Conservation (phyloP, 2,113 vertebrate genomes). For the Protobothrops flavoviridis region DNA sequence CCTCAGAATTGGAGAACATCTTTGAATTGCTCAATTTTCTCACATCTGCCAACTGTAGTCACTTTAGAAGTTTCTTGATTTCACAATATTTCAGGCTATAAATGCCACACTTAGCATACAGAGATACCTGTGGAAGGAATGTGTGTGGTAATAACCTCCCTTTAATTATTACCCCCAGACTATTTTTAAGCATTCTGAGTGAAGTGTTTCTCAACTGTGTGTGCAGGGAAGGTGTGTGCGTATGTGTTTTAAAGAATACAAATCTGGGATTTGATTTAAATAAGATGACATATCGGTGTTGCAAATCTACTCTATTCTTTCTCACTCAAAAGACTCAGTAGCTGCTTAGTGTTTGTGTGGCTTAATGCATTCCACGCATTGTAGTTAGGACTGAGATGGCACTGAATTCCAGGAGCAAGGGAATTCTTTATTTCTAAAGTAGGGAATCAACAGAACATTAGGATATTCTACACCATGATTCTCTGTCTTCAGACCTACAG, state of each 20-base stretch:
- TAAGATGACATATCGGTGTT: not conserved
- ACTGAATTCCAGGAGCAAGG: not conserved
- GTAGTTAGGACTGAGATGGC: no score
- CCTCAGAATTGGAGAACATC: not conserved
- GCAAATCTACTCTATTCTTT: not conserved
- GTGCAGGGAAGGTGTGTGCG: not conserved
- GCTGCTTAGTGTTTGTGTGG: not conserved
- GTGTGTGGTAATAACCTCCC: not conserved
- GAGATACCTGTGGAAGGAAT: not conserved
- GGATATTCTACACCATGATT: not conserved
- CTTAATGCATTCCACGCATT: not conserved
- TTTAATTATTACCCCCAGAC: not conserved
- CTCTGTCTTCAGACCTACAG: not conserved
- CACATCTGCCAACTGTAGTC: not conserved
- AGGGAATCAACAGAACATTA: not conserved
- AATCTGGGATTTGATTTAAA: not conserved
- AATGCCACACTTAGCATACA: not conserved
- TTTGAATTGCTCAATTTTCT: not conserved
- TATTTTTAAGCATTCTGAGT: not conserved
- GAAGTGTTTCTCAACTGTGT: not conserved
- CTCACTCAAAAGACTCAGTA: not conserved
- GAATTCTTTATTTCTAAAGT: not conserved
- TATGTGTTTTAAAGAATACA: not conserved
- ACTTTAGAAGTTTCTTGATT: constrained; percentile 10
- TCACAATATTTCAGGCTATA: not conserved